A percentile compares a stretch with the other conserved stretches of the same genome.
Evolutionary conservation across 2,113 vertebrate species (phyloP).

Genomic region (Calonectris borealis): DNA sequence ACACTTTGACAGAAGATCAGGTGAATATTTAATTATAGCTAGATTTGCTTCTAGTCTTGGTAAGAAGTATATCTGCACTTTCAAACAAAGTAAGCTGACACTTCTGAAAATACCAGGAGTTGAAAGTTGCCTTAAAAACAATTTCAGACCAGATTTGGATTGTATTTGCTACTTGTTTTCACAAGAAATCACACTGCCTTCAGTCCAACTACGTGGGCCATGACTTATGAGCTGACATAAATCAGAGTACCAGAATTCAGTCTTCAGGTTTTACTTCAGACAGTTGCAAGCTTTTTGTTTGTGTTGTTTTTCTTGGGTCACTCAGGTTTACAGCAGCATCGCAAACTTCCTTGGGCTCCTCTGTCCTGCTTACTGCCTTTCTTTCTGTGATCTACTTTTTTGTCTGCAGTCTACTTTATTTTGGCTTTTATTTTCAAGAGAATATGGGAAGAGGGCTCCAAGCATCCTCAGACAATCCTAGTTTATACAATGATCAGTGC

Average conservation of each 20-base stretch:
- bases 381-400: not conserved
- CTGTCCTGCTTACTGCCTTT: not conserved
- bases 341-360: not conserved
- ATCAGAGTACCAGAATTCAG: not conserved
- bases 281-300: not conserved
- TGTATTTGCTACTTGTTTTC: slow-evolving; percentile 57
- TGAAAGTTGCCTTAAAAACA: slow-evolving; percentile 31
- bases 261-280: slow-evolving; percentile 15
- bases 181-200: slow-evolving; percentile 26
- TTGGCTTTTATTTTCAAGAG: not conserved
- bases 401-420: not conserved
- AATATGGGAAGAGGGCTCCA: not conserved
- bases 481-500: not conserved
- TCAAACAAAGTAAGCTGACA: slow-evolving; percentile 19
- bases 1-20: slow-evolving; percentile 29
- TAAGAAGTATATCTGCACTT: not conserved
- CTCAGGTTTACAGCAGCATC: not conserved
- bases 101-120: slow-evolving; percentile 19
- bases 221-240: slow-evolving; percentile 9
- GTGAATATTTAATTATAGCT: slow-evolving; percentile 36
- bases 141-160: slow-evolving; percentile 33
- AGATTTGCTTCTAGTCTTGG: not conserved
- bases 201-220: not conserved
- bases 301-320: not conserved
- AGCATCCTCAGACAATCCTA: not conserved